Percentiles rank a stretch among this genome's conserved stretches.
These are phyloP conservation scores for Polymixis flavicincta DNA, from an alignment of 2,888 invertebrate genomes.

Conservation along the genomic window DNA sequence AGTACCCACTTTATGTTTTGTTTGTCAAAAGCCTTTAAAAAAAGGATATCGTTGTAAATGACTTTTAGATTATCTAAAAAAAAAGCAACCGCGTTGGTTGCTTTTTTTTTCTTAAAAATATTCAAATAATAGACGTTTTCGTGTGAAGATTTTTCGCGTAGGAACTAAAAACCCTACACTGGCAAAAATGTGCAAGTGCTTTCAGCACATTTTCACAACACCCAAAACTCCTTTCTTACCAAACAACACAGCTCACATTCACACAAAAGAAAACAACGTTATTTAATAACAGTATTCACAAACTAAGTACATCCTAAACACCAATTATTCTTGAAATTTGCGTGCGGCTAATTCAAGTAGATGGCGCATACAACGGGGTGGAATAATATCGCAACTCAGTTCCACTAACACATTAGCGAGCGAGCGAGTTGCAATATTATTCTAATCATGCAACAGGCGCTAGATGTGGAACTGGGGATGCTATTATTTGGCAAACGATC, in stretches of 20 bases:
- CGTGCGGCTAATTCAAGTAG: conserved; percentile 42
- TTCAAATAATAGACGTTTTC: not conserved
- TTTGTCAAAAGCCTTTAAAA: not conserved
- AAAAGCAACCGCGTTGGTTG: not conserved
- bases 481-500: conserved; percentile 57
- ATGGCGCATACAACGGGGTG: conserved; percentile 25
- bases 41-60: not conserved
- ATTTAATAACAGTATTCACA: conserved; percentile 40
- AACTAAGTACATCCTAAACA: conserved; percentile 42
- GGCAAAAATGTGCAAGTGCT: conserved; percentile 8
- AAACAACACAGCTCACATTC: not conserved
- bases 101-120: not conserved
- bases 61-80: not conserved
- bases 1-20: not conserved
- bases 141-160: not conserved
- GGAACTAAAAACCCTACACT: conserved; percentile 19
- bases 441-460: conserved; percentile 56
- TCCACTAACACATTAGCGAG: conserved; percentile 45
- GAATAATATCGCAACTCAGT: conserved; percentile 53
- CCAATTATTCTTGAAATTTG: conserved; percentile 28
- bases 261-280: conserved; percentile 18
- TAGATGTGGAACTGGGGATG: not conserved
- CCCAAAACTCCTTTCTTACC: not conserved
- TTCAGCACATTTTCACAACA: conserved; percentile 1
- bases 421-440: conserved; percentile 57